Conservation (phyloP, 2,888 invertebrate genomes). For the Sinhomidia bicolor region DNA sequence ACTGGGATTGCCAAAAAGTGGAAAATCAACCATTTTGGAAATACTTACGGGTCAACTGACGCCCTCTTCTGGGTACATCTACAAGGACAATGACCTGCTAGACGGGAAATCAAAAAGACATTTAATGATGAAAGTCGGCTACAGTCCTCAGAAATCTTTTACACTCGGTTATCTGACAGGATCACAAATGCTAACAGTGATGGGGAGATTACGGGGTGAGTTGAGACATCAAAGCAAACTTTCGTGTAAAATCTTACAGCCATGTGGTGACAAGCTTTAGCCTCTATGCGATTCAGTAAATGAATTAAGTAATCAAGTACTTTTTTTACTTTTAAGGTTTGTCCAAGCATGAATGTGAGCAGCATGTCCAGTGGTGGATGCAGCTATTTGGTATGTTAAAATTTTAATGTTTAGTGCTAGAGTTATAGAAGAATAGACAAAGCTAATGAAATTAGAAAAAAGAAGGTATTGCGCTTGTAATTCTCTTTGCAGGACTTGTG, state of each 20-base stretch:
- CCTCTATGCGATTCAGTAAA: too few species aligned
- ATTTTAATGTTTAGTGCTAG: neutral
- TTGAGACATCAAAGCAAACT: neutral
- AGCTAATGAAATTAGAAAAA: too few species aligned
- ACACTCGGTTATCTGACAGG: constrained; percentile 62
- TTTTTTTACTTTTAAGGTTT: constrained; percentile 62
- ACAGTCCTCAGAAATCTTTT: constrained; percentile 51
- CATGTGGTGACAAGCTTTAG: too few species aligned
- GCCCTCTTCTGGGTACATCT: constrained; percentile 63
- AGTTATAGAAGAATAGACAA: neutral
- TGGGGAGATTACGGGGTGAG: constrained; percentile 68
- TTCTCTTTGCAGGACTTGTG: constrained; percentile 43
- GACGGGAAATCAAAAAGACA: constrained; percentile 16
- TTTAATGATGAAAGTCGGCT: constrained; percentile 58
- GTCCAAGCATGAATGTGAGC: constrained; percentile 51
- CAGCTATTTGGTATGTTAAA: constrained; percentile 67
- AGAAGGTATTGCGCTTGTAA: neutral
- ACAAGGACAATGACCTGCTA: constrained; percentile 65
- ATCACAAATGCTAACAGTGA: constrained; percentile 67
- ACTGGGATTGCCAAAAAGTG: constrained; percentile 69
- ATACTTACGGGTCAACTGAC: constrained; percentile 58
- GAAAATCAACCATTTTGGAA: constrained; percentile 62
- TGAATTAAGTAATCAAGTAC: too few species aligned
- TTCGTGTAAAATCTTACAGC: too few species aligned
- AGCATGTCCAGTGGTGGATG: constrained; percentile 71